Base-by-base conservation (phyloP, 2,888 invertebrate genomes). In the Noctua pronuba region DNA sequence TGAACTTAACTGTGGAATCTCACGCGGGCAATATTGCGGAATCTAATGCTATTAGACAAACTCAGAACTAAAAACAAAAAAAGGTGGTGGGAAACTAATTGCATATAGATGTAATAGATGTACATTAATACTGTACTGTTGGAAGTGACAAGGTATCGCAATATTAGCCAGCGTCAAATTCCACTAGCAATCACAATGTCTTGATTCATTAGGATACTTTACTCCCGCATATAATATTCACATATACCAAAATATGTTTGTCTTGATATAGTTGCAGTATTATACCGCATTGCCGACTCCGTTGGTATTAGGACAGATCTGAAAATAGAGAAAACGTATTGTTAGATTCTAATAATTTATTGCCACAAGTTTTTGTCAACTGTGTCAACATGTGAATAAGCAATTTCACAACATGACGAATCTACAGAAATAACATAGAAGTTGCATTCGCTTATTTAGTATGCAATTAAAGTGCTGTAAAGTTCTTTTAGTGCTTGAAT, bases 161-260 rank as follows among this genome's bases (percentile, higher is more conserved):
- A 94, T 94, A 94, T 91, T 87, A 88, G 89, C 90, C 85, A 84
- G 88, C 92, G 92, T 88, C 92, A 94, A 94, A 94, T 94, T 94
- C 95, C 95, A 94, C 92, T 88, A 90, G 91, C 90, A 90, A 93
- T 93, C 93, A 93, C 92, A 93, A 92, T 91, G 92, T 93, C 90
- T 93, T 91, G 89, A 91, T 92, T 93, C 91, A 89, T 93, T 94
- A 94, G 93, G 94, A 93, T 93, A 94, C 90, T 92, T 91, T 88
- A 93, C 91, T 93, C 93, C 94, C 92, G 95, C 94, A 93, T 94
- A 94, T 94, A 95, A 93, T 95, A 94, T 94, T 96, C 95, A 96
- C 96, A 96, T 96, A 96, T 96, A 96, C 94, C 96, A 96, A 96
- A 96, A 96, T 96, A 96, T 96, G 96, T 96, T 96, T 96, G 95